A percentile compares a stretch with the other conserved stretches of the same genome.
phyloP scores from a whole-genome alignment of 2,888 invertebrate species.

The Drosophila peninsularis region DNA sequence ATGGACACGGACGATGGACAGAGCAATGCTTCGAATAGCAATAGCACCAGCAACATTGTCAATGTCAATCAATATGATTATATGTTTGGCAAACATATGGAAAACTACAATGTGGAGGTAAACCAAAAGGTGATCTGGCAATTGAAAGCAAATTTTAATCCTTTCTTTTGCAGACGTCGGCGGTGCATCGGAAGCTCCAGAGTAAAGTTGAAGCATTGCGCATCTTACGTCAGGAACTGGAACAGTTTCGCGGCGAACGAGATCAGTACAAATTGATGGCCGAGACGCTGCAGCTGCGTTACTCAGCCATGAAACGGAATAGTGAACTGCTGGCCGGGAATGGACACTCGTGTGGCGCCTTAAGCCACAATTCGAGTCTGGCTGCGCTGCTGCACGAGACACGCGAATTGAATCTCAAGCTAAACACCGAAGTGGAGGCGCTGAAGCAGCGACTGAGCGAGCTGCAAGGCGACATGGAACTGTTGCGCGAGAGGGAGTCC shows the following conservation, averaged over 20 bases:
- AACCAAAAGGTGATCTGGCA: fast-evolving
- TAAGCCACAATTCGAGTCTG: slow-evolving; percentile 84
- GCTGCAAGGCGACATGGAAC: slow-evolving; percentile 89
- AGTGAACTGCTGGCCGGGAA: slow-evolving; percentile 65
- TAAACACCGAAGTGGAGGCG: slow-evolving; percentile 87
- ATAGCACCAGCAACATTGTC: slow-evolving; percentile 47
- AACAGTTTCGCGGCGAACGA: slow-evolving; percentile 91
- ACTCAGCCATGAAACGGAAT: slow-evolving; percentile 85
- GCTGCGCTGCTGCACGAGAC: slow-evolving; percentile 87
- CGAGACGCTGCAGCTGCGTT: slow-evolving; percentile 89
- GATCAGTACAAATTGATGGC: slow-evolving; percentile 93
- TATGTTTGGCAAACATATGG: slow-evolving; percentile 84
- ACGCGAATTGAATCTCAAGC: slow-evolving; percentile 87
- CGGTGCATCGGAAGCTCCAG: slow-evolving; percentile 89
- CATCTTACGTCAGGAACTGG: slow-evolving; percentile 91
- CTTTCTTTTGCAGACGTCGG: slow-evolving; percentile 86
- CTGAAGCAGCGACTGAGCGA: slow-evolving; percentile 90
- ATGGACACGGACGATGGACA: slow-evolving; percentile 63
- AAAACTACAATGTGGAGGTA: slow-evolving; percentile 85
- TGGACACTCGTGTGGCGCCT: slow-evolving; percentile 52
- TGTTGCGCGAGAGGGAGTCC: slow-evolving; percentile 85
- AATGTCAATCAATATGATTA: slow-evolving; percentile 72
- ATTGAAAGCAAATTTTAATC: too few species aligned
- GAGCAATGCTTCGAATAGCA: slow-evolving; percentile 41
- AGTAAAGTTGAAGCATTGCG: slow-evolving; percentile 92